Conservation (phyloP, 2,888 invertebrate species). For the Drosophila subquinaria region DNA sequence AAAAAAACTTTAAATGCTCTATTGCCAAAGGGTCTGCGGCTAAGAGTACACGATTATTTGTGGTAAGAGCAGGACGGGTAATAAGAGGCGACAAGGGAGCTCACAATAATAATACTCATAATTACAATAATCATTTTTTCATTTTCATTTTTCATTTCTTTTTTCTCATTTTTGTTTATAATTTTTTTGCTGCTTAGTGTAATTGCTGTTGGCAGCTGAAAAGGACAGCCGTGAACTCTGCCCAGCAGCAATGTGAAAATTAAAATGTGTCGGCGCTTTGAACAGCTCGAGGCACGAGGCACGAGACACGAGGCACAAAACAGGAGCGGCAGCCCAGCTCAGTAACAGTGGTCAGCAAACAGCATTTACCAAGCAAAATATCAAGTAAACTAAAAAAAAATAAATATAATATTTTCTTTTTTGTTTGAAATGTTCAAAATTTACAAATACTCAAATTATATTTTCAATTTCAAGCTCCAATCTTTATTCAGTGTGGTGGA, state of each 20-base stretch:
- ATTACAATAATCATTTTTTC: conserved; percentile 31
- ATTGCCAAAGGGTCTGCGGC: conserved; percentile 20
- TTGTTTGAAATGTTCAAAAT: too few species aligned
- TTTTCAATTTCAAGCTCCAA: too few species aligned
- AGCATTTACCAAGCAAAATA: neutral
- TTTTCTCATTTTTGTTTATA: neutral
- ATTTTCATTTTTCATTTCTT: conserved; percentile 15
- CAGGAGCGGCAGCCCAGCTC: conserved; percentile 7
- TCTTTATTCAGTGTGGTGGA: too few species aligned
- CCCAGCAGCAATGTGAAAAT: conserved; percentile 42
- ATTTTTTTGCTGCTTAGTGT: conserved; percentile 55
- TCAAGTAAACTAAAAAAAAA: neutral
- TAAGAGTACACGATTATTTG: conserved; percentile 5
- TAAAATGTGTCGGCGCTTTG: conserved; percentile 57
- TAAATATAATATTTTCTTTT: too few species aligned
- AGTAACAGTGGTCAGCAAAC: conserved; percentile 3
- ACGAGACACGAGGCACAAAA: conserved; percentile 6
- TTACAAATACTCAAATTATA: too few species aligned
- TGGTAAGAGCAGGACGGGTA: neutral
- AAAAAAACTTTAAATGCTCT: conserved; percentile 4
- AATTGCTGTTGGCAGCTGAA: conserved; percentile 60
- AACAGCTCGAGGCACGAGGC: conserved; percentile 11
- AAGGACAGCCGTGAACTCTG: conserved; percentile 53
- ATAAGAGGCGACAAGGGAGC: neutral
- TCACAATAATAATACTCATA: conserved; percentile 62